Evolutionary conservation across 2,797 vertebrate genomes (phyloP).

Genomic region (Cynopterus sphinx): DNA sequence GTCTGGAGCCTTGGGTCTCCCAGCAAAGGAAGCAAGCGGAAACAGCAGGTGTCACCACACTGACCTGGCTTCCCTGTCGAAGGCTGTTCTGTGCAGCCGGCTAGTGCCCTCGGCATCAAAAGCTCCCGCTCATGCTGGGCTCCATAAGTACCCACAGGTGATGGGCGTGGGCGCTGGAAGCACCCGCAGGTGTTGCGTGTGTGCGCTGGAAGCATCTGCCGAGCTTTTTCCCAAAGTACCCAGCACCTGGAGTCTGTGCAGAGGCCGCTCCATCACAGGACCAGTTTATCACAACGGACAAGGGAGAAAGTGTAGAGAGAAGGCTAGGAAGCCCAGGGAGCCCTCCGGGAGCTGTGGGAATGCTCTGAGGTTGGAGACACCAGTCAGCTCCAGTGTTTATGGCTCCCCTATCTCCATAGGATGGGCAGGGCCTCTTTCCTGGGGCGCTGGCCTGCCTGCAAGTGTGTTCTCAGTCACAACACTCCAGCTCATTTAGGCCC

Average conservation of each 20-base stretch:
- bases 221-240: neutral
- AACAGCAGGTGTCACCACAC: too few relatives aligned
- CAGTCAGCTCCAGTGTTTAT: too few relatives aligned
- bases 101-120: neutral
- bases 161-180: too few relatives aligned
- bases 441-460: neutral
- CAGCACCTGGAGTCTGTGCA: neutral
- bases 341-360: neutral
- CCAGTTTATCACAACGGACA: neutral
- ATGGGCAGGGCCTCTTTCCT: neutral
- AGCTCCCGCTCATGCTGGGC: neutral
- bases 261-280: neutral
- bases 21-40: neutral
- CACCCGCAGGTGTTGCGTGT: too few relatives aligned
- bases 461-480: neutral
- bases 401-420: neutral
- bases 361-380: too few relatives aligned
- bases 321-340: neutral
- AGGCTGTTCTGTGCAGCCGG: neutral
- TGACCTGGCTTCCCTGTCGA: neutral
- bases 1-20: neutral
- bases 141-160: too few relatives aligned
- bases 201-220: neutral
- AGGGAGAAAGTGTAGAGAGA: neutral
- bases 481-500: neutral